phyloP scores from a whole-genome alignment of 2,888 invertebrate genomes.

The Saturnia japonica region DNA sequence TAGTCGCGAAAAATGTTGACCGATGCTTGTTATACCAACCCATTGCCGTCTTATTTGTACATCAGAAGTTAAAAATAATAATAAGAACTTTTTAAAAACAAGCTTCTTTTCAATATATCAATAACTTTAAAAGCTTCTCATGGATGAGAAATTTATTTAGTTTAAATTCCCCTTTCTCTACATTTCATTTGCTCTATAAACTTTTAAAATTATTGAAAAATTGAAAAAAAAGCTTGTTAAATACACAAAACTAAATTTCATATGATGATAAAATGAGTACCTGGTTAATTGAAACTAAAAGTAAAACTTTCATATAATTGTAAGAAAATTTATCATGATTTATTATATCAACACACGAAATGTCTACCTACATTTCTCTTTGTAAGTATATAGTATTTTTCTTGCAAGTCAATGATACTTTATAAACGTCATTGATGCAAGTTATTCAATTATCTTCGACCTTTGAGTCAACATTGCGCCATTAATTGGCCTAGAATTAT shows the following conservation, averaged over 20 bases:
- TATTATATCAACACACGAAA: slow-evolving; percentile 42
- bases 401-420: no score
- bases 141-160: background rate
- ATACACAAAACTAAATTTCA: no score
- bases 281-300: slow-evolving; percentile 43
- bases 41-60: no score
- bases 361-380: slow-evolving; percentile 32
- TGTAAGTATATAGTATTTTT: slow-evolving; percentile 28
- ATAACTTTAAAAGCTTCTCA: no score
- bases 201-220: no score
- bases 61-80: no score
- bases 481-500: slow-evolving; percentile 42
- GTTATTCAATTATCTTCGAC: slow-evolving; percentile 49
- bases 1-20: background rate
- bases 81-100: no score
- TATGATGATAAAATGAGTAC: slow-evolving; percentile 32
- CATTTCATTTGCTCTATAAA: no score
- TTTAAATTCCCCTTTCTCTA: background rate
- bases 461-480: slow-evolving; percentile 40
- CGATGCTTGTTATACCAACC: no score
- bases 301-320: slow-evolving; percentile 41
- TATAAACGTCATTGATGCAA: no score
- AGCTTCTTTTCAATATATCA: no score
- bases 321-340: slow-evolving; percentile 38
- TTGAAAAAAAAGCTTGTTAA: no score